phyloP scores from a whole-genome alignment of 1,140 invertebrate species.

The Cherax destructor region DNA sequence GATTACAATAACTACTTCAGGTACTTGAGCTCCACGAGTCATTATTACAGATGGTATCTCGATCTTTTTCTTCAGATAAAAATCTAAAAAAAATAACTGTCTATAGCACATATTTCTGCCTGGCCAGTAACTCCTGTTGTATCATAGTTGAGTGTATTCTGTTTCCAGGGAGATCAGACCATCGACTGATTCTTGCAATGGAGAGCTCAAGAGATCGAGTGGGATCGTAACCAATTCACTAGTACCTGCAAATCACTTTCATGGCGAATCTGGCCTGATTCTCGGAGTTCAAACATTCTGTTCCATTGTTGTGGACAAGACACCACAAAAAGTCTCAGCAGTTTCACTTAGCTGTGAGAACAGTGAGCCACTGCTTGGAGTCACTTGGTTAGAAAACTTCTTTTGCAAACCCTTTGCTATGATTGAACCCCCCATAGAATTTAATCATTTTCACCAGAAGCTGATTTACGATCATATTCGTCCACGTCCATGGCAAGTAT shows the following conservation, averaged over 20 bases:
- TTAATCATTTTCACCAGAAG: too few species aligned
- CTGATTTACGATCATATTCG: too few species aligned
- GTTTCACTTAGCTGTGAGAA: conserved; percentile 1
- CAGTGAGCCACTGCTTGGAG: too few species aligned
- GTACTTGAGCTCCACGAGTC: conserved; percentile 24
- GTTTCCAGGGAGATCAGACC: conserved; percentile 4
- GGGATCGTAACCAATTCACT: too few species aligned
- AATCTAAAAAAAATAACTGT: conserved; percentile 27
- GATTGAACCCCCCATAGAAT: too few species aligned
- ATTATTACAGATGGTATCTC: conserved; percentile 22
- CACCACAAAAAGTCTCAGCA: background rate
- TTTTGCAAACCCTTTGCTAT: too few species aligned
- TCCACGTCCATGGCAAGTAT: too few species aligned
- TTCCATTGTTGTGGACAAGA: conserved; percentile 25
- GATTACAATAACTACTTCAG: conserved; percentile 14
- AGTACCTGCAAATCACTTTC: conserved; percentile 21
- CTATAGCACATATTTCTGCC: conserved; percentile 3
- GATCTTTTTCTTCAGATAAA: conserved; percentile 37
- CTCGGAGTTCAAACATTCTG: conserved; percentile 41
- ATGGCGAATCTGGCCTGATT: conserved; percentile 32
- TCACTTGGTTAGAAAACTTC: too few species aligned
- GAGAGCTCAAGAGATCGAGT: conserved; percentile 1
- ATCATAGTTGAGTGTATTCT: conserved; percentile 25
- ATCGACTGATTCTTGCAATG: conserved; percentile 18
- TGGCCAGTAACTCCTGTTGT: background rate